These are phyloP conservation scores for Anoura caudifer DNA, from an alignment of 2,113 vertebrate genomes.

Conservation along the genomic window DNA sequence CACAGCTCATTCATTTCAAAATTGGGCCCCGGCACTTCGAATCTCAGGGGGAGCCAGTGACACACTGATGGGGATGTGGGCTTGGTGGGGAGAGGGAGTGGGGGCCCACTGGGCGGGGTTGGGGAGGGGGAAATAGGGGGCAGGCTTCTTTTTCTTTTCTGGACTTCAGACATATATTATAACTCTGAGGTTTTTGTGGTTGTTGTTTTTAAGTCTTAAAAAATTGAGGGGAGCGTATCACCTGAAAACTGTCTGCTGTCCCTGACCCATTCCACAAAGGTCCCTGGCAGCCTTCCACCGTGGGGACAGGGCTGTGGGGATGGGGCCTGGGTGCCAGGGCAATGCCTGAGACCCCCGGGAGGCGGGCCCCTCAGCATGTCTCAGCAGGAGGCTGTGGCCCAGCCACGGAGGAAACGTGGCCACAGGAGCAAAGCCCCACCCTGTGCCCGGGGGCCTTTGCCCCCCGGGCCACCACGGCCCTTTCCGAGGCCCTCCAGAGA, in stretches of 20 bases:
- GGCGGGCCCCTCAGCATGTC: not conserved
- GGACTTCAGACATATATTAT: not conserved
- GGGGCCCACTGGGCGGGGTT: not conserved
- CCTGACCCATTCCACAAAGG: not conserved
- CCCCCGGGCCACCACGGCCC: not conserved
- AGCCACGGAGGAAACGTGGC: not conserved
- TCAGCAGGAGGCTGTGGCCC: not conserved
- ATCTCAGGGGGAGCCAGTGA: not conserved
- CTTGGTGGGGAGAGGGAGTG: not conserved
- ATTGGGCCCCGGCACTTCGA: not conserved
- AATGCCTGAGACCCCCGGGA: not conserved
- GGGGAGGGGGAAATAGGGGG: not conserved
- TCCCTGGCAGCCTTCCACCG: rapidly evolving
- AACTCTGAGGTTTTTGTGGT: not conserved
- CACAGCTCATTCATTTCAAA: not conserved
- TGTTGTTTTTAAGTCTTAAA: not conserved
- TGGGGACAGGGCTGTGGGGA: too few relatives aligned
- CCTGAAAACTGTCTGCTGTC: not conserved
- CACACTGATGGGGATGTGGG: not conserved
- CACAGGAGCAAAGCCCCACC: too few relatives aligned
- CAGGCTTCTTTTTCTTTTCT: not conserved
- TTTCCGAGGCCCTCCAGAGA: not conserved
- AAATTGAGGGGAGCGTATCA: not conserved
- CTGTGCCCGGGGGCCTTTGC: rapidly evolving
- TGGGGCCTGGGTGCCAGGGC: not conserved